phyloP scores from a whole-genome alignment of 2,797 vertebrate species.

The Eptatretus atami region DNA sequence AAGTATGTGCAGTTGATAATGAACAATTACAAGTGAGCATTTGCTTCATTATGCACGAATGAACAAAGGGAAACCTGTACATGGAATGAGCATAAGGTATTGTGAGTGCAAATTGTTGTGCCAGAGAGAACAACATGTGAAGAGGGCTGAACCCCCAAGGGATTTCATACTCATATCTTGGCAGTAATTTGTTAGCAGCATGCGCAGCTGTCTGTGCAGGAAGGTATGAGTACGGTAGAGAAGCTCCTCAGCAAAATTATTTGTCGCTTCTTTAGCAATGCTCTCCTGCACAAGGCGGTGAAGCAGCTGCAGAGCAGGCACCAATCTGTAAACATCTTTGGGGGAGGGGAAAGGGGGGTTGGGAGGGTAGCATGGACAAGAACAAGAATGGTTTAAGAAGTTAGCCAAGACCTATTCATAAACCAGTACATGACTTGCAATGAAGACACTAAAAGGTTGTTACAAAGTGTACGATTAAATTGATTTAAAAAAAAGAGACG shows the following conservation, averaged over 20 bases:
- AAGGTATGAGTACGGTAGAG: slow-evolving; percentile 42
- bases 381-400: too few species aligned
- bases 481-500: background rate
- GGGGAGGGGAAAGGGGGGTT: background rate
- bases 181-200: slow-evolving; percentile 3
- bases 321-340: slow-evolving; percentile 36
- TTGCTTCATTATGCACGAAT: too few species aligned
- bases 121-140: too few species aligned
- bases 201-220: slow-evolving; percentile 37
- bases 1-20: too few species aligned
- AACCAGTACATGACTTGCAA: background rate
- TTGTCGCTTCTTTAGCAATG: slow-evolving; percentile 42
- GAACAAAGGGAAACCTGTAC: too few species aligned
- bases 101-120: too few species aligned
- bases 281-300: slow-evolving; percentile 40
- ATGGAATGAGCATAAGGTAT: too few species aligned
- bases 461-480: background rate
- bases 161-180: too few species aligned
- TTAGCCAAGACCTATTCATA: background rate
- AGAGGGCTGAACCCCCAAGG: too few species aligned
- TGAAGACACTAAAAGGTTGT: background rate
- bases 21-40: too few species aligned
- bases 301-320: slow-evolving; percentile 45
- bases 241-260: slow-evolving; percentile 67
- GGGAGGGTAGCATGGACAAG: too few species aligned